These are phyloP conservation scores for Isichthys henryi DNA, from an alignment of 2,113 vertebrate species.

Conservation along the genomic window DNA sequence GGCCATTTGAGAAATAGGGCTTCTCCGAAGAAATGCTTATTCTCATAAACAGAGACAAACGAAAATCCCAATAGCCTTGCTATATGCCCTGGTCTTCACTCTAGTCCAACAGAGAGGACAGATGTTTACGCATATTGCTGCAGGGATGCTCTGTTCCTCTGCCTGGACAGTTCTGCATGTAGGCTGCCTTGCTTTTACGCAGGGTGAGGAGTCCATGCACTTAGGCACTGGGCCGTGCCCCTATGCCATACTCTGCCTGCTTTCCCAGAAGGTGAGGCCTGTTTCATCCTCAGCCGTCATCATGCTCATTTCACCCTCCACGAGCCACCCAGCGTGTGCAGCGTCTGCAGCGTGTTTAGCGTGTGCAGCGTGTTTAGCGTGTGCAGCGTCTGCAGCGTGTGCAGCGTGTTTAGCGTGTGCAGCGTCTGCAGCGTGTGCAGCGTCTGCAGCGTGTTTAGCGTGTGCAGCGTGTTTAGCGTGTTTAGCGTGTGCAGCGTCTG, in stretches of 20 bases:
- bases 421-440: too few relatives aligned
- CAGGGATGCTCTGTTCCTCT: background rate
- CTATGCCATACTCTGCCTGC: background rate
- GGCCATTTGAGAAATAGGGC: background rate
- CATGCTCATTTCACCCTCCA: background rate
- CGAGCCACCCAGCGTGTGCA: background rate
- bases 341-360: too few relatives aligned
- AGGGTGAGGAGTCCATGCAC: background rate
- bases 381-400: too few relatives aligned
- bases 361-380: too few relatives aligned
- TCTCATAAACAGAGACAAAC: background rate
- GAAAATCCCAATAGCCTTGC: too few relatives aligned
- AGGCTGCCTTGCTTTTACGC: background rate
- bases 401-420: too few relatives aligned
- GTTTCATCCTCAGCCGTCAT: background rate
- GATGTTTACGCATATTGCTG: background rate
- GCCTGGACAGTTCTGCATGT: background rate
- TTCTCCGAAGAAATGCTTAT: background rate
- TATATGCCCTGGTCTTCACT: background rate
- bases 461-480: too few relatives aligned
- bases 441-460: too few relatives aligned
- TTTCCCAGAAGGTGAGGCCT: background rate
- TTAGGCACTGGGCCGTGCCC: background rate
- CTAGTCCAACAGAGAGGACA: background rate
- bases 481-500: too few relatives aligned